phyloP scores from a whole-genome alignment of 1,140 invertebrate genomes.

The Nephotettix cincticeps region DNA sequence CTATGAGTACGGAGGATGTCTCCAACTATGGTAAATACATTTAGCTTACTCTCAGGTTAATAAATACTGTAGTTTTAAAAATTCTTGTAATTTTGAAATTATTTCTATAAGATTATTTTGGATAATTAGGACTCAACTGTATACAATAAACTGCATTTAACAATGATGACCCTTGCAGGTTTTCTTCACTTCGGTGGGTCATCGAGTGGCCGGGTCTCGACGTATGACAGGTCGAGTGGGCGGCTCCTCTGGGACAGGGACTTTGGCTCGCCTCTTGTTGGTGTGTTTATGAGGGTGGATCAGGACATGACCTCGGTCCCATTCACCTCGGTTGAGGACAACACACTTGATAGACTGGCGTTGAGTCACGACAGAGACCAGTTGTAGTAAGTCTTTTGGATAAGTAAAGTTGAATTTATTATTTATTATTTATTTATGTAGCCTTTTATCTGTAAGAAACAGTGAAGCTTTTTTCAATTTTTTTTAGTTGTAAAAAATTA shows the following conservation, averaged over 20 bases:
- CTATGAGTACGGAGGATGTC: conserved; percentile 68
- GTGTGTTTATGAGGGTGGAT: conserved; percentile 78
- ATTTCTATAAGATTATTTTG: too few species aligned
- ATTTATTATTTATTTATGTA: neutral
- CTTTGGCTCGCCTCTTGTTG: conserved; percentile 87
- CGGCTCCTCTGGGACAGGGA: conserved; percentile 83
- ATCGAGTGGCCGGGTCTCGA: conserved; percentile 82
- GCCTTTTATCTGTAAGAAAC: neutral
- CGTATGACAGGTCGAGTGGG: conserved; percentile 70
- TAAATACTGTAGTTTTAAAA: too few species aligned
- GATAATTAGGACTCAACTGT: too few species aligned
- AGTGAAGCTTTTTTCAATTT: neutral
- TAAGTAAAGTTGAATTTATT: neutral
- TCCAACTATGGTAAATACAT: conserved; percentile 76
- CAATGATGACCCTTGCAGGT: too few species aligned
- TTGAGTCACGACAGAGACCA: neutral
- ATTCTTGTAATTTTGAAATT: too few species aligned
- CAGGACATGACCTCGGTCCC: conserved; percentile 82
- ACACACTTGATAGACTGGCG: conserved; percentile 24
- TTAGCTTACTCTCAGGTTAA: too few species aligned
- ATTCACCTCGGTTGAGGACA: conserved; percentile 84
- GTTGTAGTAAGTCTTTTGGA: conserved; percentile 22
- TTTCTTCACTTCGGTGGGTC: conserved; percentile 86
- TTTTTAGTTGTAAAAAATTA: neutral
- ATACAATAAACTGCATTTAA: too few species aligned